Base-by-base conservation (phyloP, 2,797 vertebrate genomes). In the Acipenser transmontanus region DNA sequence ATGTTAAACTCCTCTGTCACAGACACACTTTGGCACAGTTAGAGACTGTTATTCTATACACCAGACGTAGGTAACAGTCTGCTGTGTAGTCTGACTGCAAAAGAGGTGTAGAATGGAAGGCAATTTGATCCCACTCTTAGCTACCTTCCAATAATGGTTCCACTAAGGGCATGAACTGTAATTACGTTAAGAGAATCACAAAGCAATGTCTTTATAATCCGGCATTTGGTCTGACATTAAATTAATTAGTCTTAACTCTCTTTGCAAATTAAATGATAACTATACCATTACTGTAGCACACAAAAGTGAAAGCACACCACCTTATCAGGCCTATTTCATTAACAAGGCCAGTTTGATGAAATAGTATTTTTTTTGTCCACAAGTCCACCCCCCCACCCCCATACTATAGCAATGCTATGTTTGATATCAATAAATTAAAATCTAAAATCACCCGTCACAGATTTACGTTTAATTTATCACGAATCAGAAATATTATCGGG, bases 31-130 rank as follows among this genome's bases (percentile, higher is more conserved):
- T 78, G 72, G 70, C 74, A 69, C 66, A 62, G 68, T 68, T 68
- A 76, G 69, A 49, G 73, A 68, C 0, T 70, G 79, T 79, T 75
- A 85, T 76, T 72, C 74, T 80, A 86, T 72, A 78, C 77, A 73
- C 14, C 64, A 67, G 67, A 75, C 77, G 79, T 81, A 76, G 77
- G 78, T 81, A 84, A 85, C 74, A 76, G 68, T 79, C 77, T 70
- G 72, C 77, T 64, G 67, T 0, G 48, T 63, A 69, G 75, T 79
- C 77, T 74, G 71, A 70, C 81, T 81, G 82, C 66, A 77, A 80
- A 90, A 79, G 82, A 90, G 82, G 82, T 87, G 80, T 77, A 77
- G 80, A 77, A 68, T 75, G 72, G 70, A 70, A 66, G 72, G 88
- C 74, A 64, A 85, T 71, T 71, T 80, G 78, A 88, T 84, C 83